Percentiles rank a stretch among this genome's conserved stretches.
These are phyloP conservation scores for Formica exsecta DNA, from an alignment of 1,140 invertebrate genomes.

Conservation along the genomic window DNA sequence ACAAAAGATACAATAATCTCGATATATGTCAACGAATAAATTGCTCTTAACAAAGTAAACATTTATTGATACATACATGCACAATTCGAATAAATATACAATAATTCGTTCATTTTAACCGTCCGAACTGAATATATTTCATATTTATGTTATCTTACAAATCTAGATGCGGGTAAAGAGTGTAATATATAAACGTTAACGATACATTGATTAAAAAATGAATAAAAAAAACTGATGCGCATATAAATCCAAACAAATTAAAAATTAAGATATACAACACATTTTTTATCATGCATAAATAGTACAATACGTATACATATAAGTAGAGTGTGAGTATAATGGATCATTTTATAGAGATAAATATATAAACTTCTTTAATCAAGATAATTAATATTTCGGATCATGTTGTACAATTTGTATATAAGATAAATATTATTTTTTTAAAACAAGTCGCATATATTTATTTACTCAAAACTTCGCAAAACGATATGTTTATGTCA, in stretches of 20 bases:
- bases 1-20: background rate
- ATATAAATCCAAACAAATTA: constrained; percentile 25
- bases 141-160: constrained; percentile 23
- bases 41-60: constrained; percentile 63
- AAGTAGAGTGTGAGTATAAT: constrained; percentile 1
- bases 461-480: background rate
- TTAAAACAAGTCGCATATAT: background rate
- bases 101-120: background rate
- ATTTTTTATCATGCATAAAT: constrained; percentile 62
- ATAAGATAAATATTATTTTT: background rate
- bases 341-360: background rate
- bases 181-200: background rate
- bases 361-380: background rate
- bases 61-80: constrained; percentile 70
- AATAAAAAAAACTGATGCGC: constrained; percentile 19
- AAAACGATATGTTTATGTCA: background rate
- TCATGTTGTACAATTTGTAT: background rate
- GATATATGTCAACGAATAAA: constrained; percentile 47
- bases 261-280: constrained; percentile 46
- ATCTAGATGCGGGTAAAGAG: constrained; percentile 6
- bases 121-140: background rate
- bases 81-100: constrained; percentile 67
- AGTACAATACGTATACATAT: constrained; percentile 10
- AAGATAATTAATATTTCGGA: constrained; percentile 8
- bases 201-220: constrained; percentile 27